Conservation (phyloP, 2,888 invertebrate species). For the Cerastis leucographa region DNA sequence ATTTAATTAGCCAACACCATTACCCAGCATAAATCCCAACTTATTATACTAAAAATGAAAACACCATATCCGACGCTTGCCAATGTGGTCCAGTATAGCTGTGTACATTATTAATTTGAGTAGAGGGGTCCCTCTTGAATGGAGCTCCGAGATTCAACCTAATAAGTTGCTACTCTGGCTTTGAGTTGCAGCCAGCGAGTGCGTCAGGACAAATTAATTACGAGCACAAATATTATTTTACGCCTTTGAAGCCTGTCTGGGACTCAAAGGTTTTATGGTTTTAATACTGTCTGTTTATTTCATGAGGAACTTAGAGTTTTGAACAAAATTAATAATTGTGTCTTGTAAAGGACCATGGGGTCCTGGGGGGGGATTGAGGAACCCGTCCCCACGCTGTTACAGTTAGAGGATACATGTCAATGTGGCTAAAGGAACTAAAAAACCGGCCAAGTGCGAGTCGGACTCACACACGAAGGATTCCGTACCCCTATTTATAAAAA, state of each 20-base stretch:
- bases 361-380: background rate
- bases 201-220: conserved; percentile 50
- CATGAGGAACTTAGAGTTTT: background rate
- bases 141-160: conserved; percentile 22
- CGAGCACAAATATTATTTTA: conserved; percentile 52
- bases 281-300: conserved; percentile 5
- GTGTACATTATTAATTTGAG: conserved; percentile 40
- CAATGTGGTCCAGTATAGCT: conserved; percentile 6
- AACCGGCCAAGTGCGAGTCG: too few species aligned
- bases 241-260: conserved; percentile 17
- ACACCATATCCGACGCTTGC: conserved; percentile 10
- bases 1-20: conserved; percentile 14
- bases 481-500: too few species aligned
- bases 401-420: too few species aligned
- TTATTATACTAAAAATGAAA: conserved; percentile 15
- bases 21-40: background rate
- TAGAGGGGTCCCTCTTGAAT: conserved; percentile 20
- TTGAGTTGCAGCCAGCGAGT: conserved; percentile 34
- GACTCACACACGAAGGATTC: too few species aligned
- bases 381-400: background rate
- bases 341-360: background rate
- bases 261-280: conserved; percentile 22
- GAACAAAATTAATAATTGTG: background rate
- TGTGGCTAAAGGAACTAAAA: too few species aligned
- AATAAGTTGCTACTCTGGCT: conserved; percentile 40